These are phyloP conservation scores for Meteorus sp. DNA, from an alignment of 1,140 invertebrate genomes.

Conservation along the genomic window DNA sequence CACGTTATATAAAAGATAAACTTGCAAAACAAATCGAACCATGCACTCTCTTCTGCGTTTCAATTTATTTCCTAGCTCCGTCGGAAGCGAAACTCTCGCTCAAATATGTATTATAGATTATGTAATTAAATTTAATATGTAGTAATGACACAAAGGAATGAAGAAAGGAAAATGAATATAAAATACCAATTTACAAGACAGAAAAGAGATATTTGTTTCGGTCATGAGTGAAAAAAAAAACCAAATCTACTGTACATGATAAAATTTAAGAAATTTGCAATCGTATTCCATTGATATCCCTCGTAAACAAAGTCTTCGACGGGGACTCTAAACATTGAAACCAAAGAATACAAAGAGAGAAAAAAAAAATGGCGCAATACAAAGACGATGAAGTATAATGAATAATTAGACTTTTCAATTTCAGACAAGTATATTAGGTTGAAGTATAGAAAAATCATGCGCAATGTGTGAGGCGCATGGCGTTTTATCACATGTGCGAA, in stretches of 20 bases:
- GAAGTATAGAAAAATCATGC: too few species aligned
- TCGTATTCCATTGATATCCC: background rate
- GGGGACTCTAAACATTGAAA: slow-evolving; percentile 18
- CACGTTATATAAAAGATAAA: too few species aligned
- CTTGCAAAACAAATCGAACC: too few species aligned
- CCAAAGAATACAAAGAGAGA: slow-evolving; percentile 7
- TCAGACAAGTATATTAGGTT: too few species aligned
- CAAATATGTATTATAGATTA: slow-evolving; percentile 21
- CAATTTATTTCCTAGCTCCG: slow-evolving; percentile 12
- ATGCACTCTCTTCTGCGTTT: too few species aligned
- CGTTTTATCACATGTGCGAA: too few species aligned
- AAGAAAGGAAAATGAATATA: slow-evolving; percentile 6
- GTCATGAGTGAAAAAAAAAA: slow-evolving; percentile 23
- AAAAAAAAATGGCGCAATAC: background rate
- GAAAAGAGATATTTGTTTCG: background rate
- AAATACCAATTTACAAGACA: slow-evolving; percentile 27
- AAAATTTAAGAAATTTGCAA: background rate
- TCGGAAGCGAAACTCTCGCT: slow-evolving; percentile 25
- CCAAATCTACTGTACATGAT: slow-evolving; percentile 6
- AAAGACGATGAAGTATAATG: too few species aligned
- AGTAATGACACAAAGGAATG: too few species aligned
- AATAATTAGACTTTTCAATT: too few species aligned
- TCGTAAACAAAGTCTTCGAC: background rate
- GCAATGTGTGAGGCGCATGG: too few species aligned
- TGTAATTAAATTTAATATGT: slow-evolving; percentile 9